A percentile compares a stretch with the other conserved stretches of the same genome.
Conservation (phyloP, 2,888 invertebrate species). For the Pheosia tremula region DNA sequence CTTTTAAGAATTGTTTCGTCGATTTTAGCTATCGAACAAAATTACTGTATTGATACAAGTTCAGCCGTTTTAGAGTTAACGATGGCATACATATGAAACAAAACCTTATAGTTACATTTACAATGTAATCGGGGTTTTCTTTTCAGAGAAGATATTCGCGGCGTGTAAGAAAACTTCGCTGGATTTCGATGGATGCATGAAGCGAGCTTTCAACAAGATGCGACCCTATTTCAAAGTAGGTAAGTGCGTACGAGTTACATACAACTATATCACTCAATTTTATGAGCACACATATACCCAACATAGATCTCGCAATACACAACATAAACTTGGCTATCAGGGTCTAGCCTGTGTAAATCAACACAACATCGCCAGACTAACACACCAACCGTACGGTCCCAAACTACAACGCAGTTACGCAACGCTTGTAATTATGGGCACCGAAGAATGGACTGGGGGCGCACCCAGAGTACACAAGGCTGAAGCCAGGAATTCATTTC, state of each 20-base stretch:
- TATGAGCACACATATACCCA: conserved; percentile 11
- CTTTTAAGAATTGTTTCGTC: too few species aligned
- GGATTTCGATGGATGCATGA: conserved; percentile 89
- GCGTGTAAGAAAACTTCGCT: conserved; percentile 85
- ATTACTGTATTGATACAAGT: too few species aligned
- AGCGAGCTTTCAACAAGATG: conserved; percentile 88
- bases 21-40: too few species aligned
- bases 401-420: too few species aligned
- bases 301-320: conserved; percentile 2
- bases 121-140: conserved; percentile 13
- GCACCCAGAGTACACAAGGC: too few species aligned
- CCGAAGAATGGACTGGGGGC: too few species aligned
- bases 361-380: too few species aligned
- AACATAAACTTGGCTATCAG: background rate
- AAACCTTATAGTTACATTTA: background rate
- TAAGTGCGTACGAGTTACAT: conserved; percentile 49
- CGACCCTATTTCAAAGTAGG: conserved; percentile 89
- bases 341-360: too few species aligned
- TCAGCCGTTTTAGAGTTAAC: too few species aligned
- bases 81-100: background rate
- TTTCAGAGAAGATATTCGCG: conserved; percentile 78
- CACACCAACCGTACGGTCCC: too few species aligned
- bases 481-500: too few species aligned
- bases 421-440: too few species aligned
- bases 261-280: background rate